phyloP scores from a whole-genome alignment of 2,797 vertebrate genomes.

The Rallus crepitans region DNA sequence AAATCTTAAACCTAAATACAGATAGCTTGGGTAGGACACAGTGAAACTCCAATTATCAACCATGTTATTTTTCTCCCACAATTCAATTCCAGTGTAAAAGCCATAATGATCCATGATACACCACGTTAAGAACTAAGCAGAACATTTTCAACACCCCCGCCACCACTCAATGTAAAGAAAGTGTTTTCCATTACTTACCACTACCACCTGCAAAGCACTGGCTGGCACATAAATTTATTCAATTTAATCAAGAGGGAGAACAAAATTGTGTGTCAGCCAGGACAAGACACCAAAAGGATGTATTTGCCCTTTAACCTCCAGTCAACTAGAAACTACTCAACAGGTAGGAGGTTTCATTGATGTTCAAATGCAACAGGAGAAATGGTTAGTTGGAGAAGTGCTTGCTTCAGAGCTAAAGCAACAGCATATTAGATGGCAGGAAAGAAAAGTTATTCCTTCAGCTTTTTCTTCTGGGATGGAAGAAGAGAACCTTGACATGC shows the following conservation, averaged over 20 bases:
- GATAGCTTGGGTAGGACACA: neutral
- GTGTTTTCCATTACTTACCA: conserved; percentile 74
- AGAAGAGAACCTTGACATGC: conserved; percentile 15
- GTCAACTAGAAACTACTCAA: conserved; percentile 77
- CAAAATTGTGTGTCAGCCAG: conserved; percentile 80
- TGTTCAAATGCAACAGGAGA: conserved; percentile 84
- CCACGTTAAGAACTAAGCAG: neutral
- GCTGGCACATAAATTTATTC: conserved; percentile 81
- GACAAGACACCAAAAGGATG: conserved; percentile 82
- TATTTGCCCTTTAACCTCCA: conserved; percentile 82
- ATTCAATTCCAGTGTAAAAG: neutral
- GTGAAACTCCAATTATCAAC: neutral
- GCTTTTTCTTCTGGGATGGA: conserved; percentile 23
- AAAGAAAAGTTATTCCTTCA: conserved; percentile 41
- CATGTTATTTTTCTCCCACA: neutral
- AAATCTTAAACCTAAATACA: neutral
- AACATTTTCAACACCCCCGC: neutral
- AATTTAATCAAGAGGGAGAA: conserved; percentile 40
- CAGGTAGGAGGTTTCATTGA: conserved; percentile 77
- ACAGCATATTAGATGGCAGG: conserved; percentile 40
- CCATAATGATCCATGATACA: neutral
- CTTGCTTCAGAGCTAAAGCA: conserved; percentile 51
- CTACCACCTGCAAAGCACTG: conserved; percentile 36
- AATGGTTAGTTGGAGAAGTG: conserved; percentile 69
- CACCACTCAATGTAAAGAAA: neutral